Percentiles rank a stretch among this genome's conserved stretches.
Conservation (phyloP, 1,140 invertebrate species). For the Monochamus saltuarius region DNA sequence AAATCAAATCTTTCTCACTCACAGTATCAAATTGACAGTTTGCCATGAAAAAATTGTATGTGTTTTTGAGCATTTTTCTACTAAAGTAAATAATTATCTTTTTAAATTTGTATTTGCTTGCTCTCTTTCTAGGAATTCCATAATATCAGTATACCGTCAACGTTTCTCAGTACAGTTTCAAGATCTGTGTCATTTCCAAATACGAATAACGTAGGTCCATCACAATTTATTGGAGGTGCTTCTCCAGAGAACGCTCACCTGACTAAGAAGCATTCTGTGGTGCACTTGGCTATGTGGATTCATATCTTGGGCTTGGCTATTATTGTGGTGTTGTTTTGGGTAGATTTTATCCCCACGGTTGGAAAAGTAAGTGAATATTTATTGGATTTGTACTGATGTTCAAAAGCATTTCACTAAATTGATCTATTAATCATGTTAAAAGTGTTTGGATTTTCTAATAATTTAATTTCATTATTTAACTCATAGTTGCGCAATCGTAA, state of each 20-base stretch:
- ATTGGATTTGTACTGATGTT: too few species aligned
- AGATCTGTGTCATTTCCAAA: conserved; percentile 34
- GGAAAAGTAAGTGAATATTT: conserved; percentile 54
- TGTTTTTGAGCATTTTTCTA: too few species aligned
- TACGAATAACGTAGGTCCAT: not conserved
- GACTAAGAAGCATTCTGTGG: conserved; percentile 31
- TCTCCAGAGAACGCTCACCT: not conserved
- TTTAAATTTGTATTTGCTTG: not conserved
- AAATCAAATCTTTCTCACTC: too few species aligned
- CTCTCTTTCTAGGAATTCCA: conserved; percentile 26
- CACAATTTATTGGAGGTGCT: not conserved
- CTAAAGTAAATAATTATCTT: too few species aligned
- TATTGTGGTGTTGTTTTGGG: conserved; percentile 53
- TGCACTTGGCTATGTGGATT: conserved; percentile 54
- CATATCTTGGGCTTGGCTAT: conserved; percentile 53
- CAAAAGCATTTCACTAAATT: too few species aligned
- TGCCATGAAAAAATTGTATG: too few species aligned
- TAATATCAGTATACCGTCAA: conserved; percentile 35
- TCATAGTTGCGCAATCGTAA: too few species aligned
- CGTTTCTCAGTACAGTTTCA: conserved; percentile 57
- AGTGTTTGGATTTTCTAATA: too few species aligned
- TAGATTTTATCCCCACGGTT: conserved; percentile 54
- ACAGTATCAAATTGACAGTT: too few species aligned
- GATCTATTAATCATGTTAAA: too few species aligned
- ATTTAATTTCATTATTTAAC: too few species aligned